Evolutionary conservation across 2,113 vertebrate species (phyloP).

Genomic region (Phalacrocorax carbo): DNA sequence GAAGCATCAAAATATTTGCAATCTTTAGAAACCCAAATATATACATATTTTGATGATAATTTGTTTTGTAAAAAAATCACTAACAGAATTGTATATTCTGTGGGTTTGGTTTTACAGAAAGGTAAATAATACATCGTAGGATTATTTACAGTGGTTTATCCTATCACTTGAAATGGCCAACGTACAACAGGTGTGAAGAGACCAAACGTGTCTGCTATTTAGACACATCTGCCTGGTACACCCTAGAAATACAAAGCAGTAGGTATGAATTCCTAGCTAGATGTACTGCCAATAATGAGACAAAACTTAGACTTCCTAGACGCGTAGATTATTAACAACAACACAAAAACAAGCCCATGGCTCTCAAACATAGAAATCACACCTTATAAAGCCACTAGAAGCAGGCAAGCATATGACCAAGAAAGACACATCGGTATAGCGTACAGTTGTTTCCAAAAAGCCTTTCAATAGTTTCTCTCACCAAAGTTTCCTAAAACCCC

Average conservation of each 20-base stretch:
- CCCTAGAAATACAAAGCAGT: neutral
- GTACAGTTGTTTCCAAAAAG: neutral
- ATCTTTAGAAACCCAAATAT: neutral
- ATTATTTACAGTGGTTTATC: neutral
- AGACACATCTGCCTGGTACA: neutral
- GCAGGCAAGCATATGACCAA: neutral
- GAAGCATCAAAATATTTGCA: neutral
- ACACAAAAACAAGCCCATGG: neutral
- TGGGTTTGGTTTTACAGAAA: neutral
- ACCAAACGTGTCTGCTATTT: neutral
- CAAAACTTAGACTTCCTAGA: neutral
- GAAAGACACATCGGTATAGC: fast-evolving
- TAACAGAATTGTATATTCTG: neutral
- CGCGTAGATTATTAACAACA: neutral
- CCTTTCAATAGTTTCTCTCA: neutral
- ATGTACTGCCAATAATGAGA: neutral
- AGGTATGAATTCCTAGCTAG: neutral
- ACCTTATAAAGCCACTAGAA: neutral
- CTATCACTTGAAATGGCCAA: too few relatives aligned
- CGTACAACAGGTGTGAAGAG: fast-evolving
- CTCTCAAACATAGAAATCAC: neutral
- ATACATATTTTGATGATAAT: neutral
- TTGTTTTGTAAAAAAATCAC: neutral
- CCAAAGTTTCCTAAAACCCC: neutral
- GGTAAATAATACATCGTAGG: neutral